phyloP scores from a whole-genome alignment of 1,140 invertebrate species.

The Paraescarpia echinospica region DNA sequence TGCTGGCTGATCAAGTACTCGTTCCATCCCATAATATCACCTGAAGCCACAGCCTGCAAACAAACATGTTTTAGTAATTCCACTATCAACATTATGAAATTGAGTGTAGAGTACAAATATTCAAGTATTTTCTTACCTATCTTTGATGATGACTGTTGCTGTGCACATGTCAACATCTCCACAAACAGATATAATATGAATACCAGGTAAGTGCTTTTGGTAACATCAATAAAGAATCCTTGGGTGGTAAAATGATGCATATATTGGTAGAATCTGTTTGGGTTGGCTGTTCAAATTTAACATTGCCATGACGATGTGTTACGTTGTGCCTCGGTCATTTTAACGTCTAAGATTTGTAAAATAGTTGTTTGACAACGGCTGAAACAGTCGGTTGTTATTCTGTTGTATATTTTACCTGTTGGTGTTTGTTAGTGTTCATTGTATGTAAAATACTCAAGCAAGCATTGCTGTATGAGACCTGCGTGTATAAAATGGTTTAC shows the following conservation, averaged over 20 bases:
- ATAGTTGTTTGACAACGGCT: background rate
- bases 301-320: background rate
- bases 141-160: background rate
- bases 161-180: background rate
- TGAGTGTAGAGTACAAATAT: background rate
- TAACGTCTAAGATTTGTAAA: background rate
- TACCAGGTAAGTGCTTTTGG: background rate
- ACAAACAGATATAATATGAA: background rate
- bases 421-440: background rate
- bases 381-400: background rate
- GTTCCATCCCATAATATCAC: no score
- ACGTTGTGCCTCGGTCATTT: background rate
- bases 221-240: background rate
- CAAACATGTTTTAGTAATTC: no score
- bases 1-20: no score
- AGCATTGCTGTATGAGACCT: background rate
- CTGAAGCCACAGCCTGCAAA: no score
- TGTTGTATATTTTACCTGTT: background rate
- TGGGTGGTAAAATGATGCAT: background rate
- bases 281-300: background rate
- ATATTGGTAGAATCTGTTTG: background rate
- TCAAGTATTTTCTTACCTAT: background rate
- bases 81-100: background rate
- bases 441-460: constrained; percentile 1
- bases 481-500: background rate